A percentile compares a stretch with the other conserved stretches of the same genome.
Conservation (phyloP, 2,888 invertebrate genomes). For the Euplexia lucipara region DNA sequence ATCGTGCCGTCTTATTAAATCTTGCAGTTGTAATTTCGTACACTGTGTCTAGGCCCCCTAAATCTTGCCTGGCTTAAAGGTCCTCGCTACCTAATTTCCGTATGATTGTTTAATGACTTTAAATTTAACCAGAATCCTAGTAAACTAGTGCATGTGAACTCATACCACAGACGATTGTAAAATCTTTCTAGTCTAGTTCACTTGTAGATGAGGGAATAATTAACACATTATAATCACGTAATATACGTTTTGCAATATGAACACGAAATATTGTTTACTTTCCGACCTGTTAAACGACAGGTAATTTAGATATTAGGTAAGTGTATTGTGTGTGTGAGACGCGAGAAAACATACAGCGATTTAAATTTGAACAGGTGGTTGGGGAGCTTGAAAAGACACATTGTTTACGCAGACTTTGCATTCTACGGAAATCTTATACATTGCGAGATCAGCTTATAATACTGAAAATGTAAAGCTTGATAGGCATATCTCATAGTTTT, state of each 20-base stretch:
- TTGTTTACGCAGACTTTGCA: too few species aligned
- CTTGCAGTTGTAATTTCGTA: too few species aligned
- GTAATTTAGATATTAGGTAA: conserved; percentile 32
- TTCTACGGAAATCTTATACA: too few species aligned
- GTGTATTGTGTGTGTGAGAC: conserved; percentile 18
- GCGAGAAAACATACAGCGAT: conserved; percentile 24
- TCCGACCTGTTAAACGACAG: conserved; percentile 30
- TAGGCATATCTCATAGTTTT: neutral
- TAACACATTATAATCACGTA: conserved; percentile 56
- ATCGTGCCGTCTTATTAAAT: conserved; percentile 8
- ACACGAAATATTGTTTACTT: conserved; percentile 36
- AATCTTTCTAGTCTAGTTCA: conserved; percentile 80
- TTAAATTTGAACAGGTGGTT: conserved; percentile 26
- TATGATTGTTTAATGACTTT: conserved; percentile 13
- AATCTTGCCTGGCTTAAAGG: neutral
- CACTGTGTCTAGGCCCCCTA: too few species aligned
- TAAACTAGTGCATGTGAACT: conserved; percentile 10
- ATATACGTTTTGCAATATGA: conserved; percentile 51
- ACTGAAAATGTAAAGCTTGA: too few species aligned
- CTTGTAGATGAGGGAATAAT: conserved; percentile 66
- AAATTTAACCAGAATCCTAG: neutral
- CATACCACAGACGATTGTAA: conserved; percentile 60
- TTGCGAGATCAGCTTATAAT: too few species aligned
- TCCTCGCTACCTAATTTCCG: neutral
- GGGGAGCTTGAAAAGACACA: neutral